Base-by-base conservation (phyloP, 2,888 invertebrate genomes). In the Hoplodrina blanda region DNA sequence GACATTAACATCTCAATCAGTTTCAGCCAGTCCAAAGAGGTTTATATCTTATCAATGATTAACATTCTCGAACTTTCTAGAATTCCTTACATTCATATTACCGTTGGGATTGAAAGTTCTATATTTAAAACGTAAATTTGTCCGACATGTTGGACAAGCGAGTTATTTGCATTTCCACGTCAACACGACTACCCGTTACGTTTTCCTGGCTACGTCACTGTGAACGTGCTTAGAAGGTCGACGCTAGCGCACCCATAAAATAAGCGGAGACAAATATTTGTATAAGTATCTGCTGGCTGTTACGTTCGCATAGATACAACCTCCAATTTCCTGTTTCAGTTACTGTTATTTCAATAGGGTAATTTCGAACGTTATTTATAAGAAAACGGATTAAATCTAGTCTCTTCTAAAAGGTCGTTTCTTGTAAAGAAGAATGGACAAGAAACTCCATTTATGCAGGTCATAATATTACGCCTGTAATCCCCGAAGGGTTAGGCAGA, bases 71-170 rank as follows among this genome's bases (percentile, higher is more conserved):
- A 76, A 62, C 60, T 56, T 67, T 44, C 81, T 64, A 81, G 72
- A 76, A 80, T 30, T 37, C n/a, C 11, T 11, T 41, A 55, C 44
- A 41, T 41, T 41, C 41, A 11, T 11, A 17, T 57, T 69, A 57
- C 66, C 56, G 56, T 64, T 67, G 7, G 46, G 64, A 80, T 78
- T 64, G 63, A 76, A 72, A 78, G 57, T 17, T 64, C 55, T 65
- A 65, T 54, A 80, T 83, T 83, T 81, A 62, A 83, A 83, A 77
- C 73, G 69, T 78, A 77, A 72, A 78, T 77, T 80, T 71, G 69
- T 60, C 69, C 53, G 37, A 69, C 78, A 60, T 57, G 57, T 59
- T 60, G 49, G 70, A 67, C n/a, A 72, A 61, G 68, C 68, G 62
- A 69, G 60, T 49, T 82, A 77, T 84, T 84, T 84, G 80, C 73